phyloP scores from a whole-genome alignment of 2,113 vertebrate species.

The Chloebia gouldiae region DNA sequence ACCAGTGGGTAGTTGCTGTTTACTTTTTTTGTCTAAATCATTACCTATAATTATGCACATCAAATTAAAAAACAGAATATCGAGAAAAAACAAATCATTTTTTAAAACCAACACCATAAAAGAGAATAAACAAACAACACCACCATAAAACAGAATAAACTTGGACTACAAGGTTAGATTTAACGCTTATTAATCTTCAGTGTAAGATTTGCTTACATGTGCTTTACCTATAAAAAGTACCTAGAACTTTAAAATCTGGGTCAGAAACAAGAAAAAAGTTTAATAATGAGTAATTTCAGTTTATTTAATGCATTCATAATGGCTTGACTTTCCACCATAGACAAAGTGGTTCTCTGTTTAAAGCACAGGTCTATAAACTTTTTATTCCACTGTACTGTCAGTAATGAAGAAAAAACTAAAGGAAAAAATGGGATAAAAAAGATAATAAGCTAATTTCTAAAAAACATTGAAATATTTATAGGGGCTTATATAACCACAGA shows the following conservation, averaged over 20 bases:
- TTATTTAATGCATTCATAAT: not conserved
- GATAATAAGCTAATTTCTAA: not conserved
- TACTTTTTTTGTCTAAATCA: not conserved
- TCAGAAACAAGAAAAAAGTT: not conserved
- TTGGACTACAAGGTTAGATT: not conserved
- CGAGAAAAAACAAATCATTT: accelerated
- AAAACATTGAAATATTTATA: not conserved
- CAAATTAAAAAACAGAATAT: not conserved
- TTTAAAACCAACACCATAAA: not conserved
- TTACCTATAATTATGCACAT: not conserved
- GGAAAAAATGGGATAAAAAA: accelerated
- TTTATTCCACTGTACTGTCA: not conserved
- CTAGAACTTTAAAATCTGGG: not conserved
- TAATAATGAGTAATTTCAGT: not conserved
- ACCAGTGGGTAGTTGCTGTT: not conserved
- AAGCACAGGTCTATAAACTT: not conserved
- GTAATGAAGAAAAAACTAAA: not conserved
- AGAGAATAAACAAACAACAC: not conserved
- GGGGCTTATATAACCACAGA: not conserved
- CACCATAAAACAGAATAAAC: not conserved
- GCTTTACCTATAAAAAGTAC: not conserved
- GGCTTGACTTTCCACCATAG: not conserved
- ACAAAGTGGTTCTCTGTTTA: not conserved
- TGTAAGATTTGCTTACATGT: not conserved
- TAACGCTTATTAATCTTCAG: not conserved